Evolutionary conservation across 2,888 invertebrate genomes (phyloP), one percentile per base, ranked within the genome.

Genomic region (Dusona sp.): DNA sequence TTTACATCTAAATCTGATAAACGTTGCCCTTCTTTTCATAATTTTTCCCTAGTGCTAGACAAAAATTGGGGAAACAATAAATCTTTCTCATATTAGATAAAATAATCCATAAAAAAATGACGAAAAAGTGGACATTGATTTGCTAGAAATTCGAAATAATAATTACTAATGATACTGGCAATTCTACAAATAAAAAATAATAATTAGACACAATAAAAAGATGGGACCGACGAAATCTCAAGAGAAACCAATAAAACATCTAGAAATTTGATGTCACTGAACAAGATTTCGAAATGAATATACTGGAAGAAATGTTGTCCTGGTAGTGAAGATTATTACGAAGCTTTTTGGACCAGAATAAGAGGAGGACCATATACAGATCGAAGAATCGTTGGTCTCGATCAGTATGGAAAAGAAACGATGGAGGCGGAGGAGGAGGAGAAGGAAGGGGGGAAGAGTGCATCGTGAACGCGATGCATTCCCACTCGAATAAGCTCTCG

Each of bases 401-500:
- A 74, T 80, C 65, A 51, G 57, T 80, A 65, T 25, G 57, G 22
- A 68, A 33, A 70, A 25, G 29, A 22, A 70, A 25, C 19, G 22
- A 16, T 36, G 45, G 25, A 16, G 70, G 25, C 48, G 68, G 36
- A 42, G 70, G 75, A 73, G 8, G 67, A 22, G 22, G 22, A 42
- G 42, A 42, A 61, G 19, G 16, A 42, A n/a, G 42, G 19, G 42
- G 25, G 29, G 57, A 3, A 45, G 33, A 65, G 82, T 83, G 83
- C 86, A 86, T 80, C 75, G 83, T 42, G 45, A 29, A n/a, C 61
- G 57, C 67, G 79, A 75, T 83, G 84, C 80, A 79, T 83, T 84
- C 84, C 87, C 83, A 85, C 87, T 84, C 84, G 83, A 80, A 57
- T 57, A 57, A 82, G 80, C 79, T 68, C 78, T 48, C 86, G 80